Evolutionary conservation across 2,888 invertebrate species (phyloP).

Genomic region (Ectemnius cavifrons): DNA sequence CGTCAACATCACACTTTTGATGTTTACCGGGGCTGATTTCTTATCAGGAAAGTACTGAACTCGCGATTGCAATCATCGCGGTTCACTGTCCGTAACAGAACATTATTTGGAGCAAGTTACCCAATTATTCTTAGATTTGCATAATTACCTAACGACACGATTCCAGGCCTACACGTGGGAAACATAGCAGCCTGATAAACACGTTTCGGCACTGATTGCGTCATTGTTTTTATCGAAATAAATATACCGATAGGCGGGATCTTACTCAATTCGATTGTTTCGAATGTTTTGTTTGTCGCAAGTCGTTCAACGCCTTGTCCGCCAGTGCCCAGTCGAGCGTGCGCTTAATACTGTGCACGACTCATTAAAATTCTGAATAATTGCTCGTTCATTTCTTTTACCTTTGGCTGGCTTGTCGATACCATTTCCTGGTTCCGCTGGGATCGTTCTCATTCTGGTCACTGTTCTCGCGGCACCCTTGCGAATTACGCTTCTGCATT

Average conservation of each 20-base stretch:
- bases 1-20: too few species aligned
- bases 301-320: not conserved
- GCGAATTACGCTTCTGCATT: conserved; percentile 67
- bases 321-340: too few species aligned
- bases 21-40: too few species aligned
- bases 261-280: not conserved
- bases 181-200: not conserved
- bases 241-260: not conserved
- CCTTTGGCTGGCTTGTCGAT: conserved; percentile 81
- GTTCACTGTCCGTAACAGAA: too few species aligned
- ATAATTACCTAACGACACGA: too few species aligned
- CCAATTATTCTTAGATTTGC: too few species aligned
- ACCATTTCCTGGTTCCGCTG: conserved; percentile 79
- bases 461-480: conserved; percentile 50
- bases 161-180: too few species aligned
- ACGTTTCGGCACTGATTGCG: conserved; percentile 1
- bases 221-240: not conserved
- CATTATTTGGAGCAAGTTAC: too few species aligned
- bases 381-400: conserved; percentile 65
- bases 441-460: conserved; percentile 68
- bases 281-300: not conserved
- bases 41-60: too few species aligned
- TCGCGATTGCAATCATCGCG: too few species aligned
- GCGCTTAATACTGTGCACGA: too few species aligned
- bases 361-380: not conserved